A percentile compares a stretch with the other conserved stretches of the same genome.
Evolutionary conservation across 2,113 vertebrate genomes (phyloP).

Genomic region (Pseudois nayaur): DNA sequence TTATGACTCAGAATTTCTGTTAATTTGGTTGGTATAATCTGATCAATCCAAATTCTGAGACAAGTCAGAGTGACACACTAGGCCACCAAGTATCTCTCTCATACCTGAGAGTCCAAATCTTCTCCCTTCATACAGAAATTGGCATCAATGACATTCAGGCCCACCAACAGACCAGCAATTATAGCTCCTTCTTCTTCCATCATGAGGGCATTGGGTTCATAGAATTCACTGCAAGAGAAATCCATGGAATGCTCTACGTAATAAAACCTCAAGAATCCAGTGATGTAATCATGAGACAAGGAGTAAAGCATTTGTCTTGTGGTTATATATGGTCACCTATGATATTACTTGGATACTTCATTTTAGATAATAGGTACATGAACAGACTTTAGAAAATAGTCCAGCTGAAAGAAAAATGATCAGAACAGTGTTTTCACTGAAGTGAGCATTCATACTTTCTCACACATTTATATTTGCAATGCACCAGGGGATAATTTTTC

Average conservation of each 20-base stretch:
- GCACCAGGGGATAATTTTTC: neutral
- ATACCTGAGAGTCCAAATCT: constrained; percentile 97
- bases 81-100: neutral
- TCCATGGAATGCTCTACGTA: neutral
- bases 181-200: constrained; percentile 99
- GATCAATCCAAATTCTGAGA: neutral
- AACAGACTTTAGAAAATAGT: neutral
- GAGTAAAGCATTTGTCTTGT: neutral
- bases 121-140: constrained; percentile 99
- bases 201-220: constrained; percentile 96
- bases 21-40: neutral
- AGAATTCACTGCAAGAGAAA: constrained; percentile 91
- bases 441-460: neutral
- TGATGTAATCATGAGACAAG: neutral
- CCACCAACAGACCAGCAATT: constrained; percentile 96
- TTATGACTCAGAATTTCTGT: neutral
- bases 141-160: constrained; percentile 97
- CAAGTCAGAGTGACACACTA: neutral
- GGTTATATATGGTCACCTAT: neutral
- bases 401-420: neutral
- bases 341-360: neutral
- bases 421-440: neutral
- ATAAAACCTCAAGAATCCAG: neutral
- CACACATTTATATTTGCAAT: neutral
- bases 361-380: neutral